Percentiles rank a stretch among this genome's conserved stretches.
Evolutionary conservation across 1,140 invertebrate genomes (phyloP).

Genomic region (Drosophila ananassae): DNA sequence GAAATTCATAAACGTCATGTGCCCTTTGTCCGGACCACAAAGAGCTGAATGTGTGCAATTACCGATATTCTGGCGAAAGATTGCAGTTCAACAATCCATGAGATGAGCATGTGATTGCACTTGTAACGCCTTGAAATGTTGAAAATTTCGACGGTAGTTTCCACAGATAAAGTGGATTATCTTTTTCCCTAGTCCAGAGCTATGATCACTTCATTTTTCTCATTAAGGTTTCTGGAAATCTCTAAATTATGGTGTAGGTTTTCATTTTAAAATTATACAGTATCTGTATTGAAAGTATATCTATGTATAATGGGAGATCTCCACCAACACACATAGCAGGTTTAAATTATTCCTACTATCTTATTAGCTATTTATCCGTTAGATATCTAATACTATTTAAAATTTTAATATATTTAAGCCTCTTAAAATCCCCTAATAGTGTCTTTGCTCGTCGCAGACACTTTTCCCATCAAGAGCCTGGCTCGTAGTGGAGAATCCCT

Average conservation of each 20-base stretch:
- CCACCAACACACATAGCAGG: not conserved
- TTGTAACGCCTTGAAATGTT: constrained; percentile 27
- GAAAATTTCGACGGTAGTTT: constrained; percentile 5
- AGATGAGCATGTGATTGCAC: constrained; percentile 51
- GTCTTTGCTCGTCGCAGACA: not conserved
- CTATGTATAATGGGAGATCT: not conserved
- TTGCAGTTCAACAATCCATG: constrained; percentile 26
- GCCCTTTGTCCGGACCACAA: constrained; percentile 39
- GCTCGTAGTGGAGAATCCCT: not conserved
- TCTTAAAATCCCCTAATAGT: not conserved
- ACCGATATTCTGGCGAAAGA: constrained; percentile 48
- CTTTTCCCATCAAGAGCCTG: constrained; percentile 19
- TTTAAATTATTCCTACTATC: not conserved
- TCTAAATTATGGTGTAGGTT: not conserved
- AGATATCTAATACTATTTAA: not conserved
- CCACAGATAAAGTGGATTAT: constrained; percentile 23
- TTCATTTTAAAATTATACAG: constrained; percentile 7
- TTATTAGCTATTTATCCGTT: not conserved
- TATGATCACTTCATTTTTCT: constrained; percentile 31
- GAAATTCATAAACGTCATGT: constrained; percentile 42
- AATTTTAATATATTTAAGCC: constrained; percentile 2
- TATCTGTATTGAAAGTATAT: not conserved
- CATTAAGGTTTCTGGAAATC: not conserved
- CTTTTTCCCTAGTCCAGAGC: not conserved
- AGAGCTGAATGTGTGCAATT: constrained; percentile 46